Evolutionary conservation across 2,888 invertebrate genomes (phyloP).

Genomic region (Nipponacmea schrenckii): DNA sequence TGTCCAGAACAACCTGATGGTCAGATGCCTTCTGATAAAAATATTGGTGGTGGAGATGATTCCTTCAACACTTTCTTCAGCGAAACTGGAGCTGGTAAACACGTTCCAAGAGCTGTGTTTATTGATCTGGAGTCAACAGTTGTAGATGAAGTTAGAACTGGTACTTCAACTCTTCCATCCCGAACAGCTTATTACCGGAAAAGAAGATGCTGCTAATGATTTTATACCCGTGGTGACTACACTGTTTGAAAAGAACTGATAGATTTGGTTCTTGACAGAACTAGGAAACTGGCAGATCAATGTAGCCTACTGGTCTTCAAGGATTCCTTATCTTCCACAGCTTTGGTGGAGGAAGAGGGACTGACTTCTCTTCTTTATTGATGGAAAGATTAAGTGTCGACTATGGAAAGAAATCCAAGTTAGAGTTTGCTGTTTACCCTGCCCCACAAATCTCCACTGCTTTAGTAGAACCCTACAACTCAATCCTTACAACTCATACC

Average conservation of each 20-base stretch:
- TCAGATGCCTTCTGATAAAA: conserved; percentile 82
- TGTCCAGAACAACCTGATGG: conserved; percentile 71
- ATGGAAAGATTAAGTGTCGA: no score
- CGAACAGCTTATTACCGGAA: conserved; percentile 21
- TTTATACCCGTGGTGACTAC: no score
- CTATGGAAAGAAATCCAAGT: no score
- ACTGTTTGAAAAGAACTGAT: no score
- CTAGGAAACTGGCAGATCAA: conserved; percentile 72
- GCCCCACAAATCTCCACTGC: conserved; percentile 64
- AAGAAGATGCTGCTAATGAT: no score
- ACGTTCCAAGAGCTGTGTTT: conserved; percentile 91
- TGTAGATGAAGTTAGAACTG: conserved; percentile 30
- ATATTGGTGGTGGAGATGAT: conserved; percentile 76
- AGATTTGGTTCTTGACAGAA: conserved; percentile 78
- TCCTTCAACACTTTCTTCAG: conserved; percentile 83
- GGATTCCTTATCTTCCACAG: conserved; percentile 39
- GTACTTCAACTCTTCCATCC: conserved; percentile 32
- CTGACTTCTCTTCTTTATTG: no score
- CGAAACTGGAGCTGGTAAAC: conserved; percentile 95
- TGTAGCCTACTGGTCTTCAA: conserved; percentile 56
- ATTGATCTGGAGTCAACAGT: conserved; percentile 79
- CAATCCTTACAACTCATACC: conserved; percentile 90
- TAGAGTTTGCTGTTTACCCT: no score
- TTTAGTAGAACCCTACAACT: conserved; percentile 95
- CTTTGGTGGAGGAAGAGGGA: no score